These are phyloP conservation scores for Eupeodes luniger DNA, from an alignment of 2,888 invertebrate genomes.

Conservation along the genomic window DNA sequence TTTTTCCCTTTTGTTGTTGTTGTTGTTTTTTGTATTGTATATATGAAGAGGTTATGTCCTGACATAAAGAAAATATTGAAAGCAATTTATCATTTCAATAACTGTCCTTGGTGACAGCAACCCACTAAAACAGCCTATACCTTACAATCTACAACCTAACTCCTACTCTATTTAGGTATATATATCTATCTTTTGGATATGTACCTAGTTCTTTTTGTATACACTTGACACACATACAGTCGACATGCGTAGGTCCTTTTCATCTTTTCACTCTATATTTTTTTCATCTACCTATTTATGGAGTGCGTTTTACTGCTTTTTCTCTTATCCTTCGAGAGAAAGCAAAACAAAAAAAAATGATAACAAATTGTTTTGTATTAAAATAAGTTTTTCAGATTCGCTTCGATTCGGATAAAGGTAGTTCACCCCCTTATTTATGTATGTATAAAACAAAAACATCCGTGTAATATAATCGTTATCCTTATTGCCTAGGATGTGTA, in stretches of 20 bases:
- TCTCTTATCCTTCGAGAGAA: conserved; percentile 43
- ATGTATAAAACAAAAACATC: conserved; percentile 19
- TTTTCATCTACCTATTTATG: not conserved
- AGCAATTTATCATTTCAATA: conserved; percentile 74
- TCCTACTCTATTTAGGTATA: not conserved
- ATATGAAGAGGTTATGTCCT: conserved; percentile 36
- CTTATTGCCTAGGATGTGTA: conserved; percentile 42
- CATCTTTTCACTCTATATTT: conserved; percentile 7
- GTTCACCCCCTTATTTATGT: conserved; percentile 40
- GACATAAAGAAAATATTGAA: conserved; percentile 50
- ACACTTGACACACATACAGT: conserved; percentile 72
- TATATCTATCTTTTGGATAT: not conserved
- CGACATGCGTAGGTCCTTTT: conserved; percentile 57
- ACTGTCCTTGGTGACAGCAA: conserved; percentile 71
- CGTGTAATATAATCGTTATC: conserved; percentile 38
- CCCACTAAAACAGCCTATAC: conserved; percentile 47
- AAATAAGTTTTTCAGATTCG: not conserved
- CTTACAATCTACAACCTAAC: not conserved
- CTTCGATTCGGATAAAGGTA: not conserved
- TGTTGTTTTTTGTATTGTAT: not conserved
- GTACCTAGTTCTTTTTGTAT: conserved; percentile 44
- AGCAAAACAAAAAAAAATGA: conserved; percentile 30
- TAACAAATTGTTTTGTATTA: conserved; percentile 56
- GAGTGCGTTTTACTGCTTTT: conserved; percentile 67
- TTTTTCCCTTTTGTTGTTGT: not conserved